These are phyloP conservation scores for Loriculus beryllinus DNA, from an alignment of 2,797 vertebrate species.

Conservation along the genomic window DNA sequence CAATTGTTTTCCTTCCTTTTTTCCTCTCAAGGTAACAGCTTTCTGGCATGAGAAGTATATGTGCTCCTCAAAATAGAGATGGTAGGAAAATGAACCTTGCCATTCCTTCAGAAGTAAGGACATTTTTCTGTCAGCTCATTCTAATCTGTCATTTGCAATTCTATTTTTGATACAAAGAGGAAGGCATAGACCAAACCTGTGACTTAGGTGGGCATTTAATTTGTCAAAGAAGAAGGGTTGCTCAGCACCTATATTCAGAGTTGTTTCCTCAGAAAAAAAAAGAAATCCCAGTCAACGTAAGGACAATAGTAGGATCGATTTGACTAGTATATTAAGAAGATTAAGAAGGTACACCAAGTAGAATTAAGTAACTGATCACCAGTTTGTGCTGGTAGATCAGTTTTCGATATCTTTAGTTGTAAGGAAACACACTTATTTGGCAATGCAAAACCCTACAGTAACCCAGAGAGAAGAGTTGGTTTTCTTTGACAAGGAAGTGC, in stretches of 20 bases:
- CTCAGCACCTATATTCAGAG: not conserved
- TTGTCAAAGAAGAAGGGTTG: not conserved
- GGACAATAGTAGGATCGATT: not conserved
- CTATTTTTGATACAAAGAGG: not conserved
- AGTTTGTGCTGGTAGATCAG: not conserved
- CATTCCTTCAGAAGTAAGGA: not conserved
- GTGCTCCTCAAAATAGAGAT: not conserved
- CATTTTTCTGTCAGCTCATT: not conserved
- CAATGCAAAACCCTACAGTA: not conserved
- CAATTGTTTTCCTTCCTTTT: not conserved
- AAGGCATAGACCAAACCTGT: not conserved
- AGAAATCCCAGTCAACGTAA: not conserved
- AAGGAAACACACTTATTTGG: not conserved
- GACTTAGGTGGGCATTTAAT: not conserved
- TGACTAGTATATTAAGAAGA: not conserved
- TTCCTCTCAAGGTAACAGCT: not conserved
- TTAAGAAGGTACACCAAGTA: not conserved
- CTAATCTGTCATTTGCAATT: not conserved
- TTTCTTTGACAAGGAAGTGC: not conserved
- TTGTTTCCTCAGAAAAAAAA: not conserved
- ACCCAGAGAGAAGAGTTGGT: not conserved
- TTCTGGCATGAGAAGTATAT: not conserved
- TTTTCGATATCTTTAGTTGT: not conserved
- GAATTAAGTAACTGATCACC: not conserved
- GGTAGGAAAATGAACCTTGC: not conserved